phyloP scores from a whole-genome alignment of 1,140 invertebrate genomes.

The Sitodiplosis mosellana region DNA sequence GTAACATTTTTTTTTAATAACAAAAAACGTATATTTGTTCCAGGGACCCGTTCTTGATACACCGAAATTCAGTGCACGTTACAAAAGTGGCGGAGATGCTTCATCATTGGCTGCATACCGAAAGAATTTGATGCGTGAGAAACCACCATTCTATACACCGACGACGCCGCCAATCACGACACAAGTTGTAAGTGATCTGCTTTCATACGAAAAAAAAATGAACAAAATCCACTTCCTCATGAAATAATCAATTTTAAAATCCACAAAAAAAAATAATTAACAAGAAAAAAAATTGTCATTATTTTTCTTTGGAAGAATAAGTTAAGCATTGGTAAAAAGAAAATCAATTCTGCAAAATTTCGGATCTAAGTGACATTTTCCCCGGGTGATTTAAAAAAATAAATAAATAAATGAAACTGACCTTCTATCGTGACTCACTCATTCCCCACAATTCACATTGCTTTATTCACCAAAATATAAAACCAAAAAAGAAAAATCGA shows the following conservation, averaged over 20 bases:
- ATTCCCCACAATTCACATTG: not conserved
- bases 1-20: too few species aligned
- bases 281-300: not conserved
- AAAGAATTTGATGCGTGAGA: not conserved
- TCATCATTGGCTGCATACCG: not conserved
- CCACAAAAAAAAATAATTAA: not conserved
- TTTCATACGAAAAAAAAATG: not conserved
- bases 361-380: not conserved
- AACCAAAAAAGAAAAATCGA: not conserved
- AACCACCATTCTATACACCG: constrained; percentile 1
- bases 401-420: not conserved
- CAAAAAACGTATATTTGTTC: too few species aligned
- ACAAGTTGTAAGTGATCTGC: constrained; percentile 1
- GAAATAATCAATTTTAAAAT: not conserved
- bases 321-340: not conserved
- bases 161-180: constrained; percentile 3
- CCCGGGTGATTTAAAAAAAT: not conserved
- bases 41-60: not conserved
- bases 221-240: not conserved
- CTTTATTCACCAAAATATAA: not conserved
- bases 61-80: constrained; percentile 2
- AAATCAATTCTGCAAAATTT: not conserved
- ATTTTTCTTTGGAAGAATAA: not conserved
- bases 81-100: not conserved
- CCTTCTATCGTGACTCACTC: not conserved